phyloP scores from a whole-genome alignment of 2,113 vertebrate genomes.

The Tretioscincus oriximinensis region DNA sequence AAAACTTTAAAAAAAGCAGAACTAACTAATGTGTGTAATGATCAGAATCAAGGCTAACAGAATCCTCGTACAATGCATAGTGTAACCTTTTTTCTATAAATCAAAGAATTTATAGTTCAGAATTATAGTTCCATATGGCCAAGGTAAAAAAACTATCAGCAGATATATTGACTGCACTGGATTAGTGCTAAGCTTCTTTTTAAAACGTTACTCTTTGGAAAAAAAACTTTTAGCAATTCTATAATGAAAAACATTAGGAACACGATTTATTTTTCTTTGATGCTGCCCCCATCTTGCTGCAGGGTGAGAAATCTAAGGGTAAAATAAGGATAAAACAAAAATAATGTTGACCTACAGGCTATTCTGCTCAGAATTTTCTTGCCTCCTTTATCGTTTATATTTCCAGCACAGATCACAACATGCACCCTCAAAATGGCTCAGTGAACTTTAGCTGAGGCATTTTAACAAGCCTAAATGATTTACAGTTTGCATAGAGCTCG shows the following conservation, averaged over 20 bases:
- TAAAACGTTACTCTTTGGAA: background rate
- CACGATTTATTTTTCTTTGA: background rate
- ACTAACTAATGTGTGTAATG: background rate
- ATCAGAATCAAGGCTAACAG: background rate
- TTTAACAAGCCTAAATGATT: constrained; percentile 65
- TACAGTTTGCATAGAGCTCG: constrained; percentile 37
- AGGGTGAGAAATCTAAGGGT: background rate
- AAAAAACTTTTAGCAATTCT: background rate
- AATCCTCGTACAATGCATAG: background rate
- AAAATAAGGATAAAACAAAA: background rate
- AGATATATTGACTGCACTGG: background rate
- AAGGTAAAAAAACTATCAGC: too few relatives aligned
- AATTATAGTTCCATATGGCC: background rate
- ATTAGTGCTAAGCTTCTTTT: background rate
- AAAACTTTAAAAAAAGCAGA: constrained; percentile 14
- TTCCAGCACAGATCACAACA: constrained; percentile 45
- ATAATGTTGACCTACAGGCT: constrained; percentile 27
- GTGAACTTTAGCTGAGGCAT: constrained; percentile 50
- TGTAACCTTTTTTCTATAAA: too few relatives aligned
- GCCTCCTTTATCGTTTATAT: constrained; percentile 31
- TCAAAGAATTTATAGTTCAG: rapidly evolving
- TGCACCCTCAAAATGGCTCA: constrained; percentile 45
- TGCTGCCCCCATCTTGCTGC: background rate
- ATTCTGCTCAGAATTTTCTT: background rate
- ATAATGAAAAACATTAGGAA: background rate